Conservation (phyloP, 1,140 invertebrate species). For the Drosophila nasuta region DNA sequence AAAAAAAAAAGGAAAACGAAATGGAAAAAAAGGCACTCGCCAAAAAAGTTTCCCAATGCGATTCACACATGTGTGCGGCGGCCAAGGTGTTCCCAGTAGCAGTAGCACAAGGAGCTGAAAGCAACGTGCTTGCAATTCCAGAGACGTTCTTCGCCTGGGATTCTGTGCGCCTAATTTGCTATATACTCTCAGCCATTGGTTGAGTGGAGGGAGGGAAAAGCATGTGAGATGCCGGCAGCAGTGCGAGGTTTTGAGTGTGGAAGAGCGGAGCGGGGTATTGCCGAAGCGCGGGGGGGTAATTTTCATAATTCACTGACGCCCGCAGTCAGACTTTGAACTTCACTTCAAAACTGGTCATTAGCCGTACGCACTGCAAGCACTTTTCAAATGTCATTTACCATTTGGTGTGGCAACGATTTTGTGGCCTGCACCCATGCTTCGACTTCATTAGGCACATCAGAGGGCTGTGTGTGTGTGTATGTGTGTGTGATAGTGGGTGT, state of each 20-base stretch:
- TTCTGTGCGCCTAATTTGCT: conserved; percentile 79
- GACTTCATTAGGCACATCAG: conserved; percentile 64
- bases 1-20: not conserved
- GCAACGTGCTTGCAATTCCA: conserved; percentile 76
- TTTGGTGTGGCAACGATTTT: conserved; percentile 60
- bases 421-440: conserved; percentile 51
- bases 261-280: no score
- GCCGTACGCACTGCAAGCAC: conserved; percentile 76
- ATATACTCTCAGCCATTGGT: conserved; percentile 39
- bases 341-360: conserved; percentile 71
- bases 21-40: conserved; percentile 26
- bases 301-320: conserved; percentile 79
- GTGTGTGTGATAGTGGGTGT: conserved; percentile 22
- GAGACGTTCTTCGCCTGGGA: conserved; percentile 36
- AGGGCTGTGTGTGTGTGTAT: conserved; percentile 4
- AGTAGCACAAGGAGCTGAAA: conserved; percentile 16
- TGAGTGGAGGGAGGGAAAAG: not conserved
- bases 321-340: conserved; percentile 78
- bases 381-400: conserved; percentile 81
- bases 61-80: conserved; percentile 39
- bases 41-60: conserved; percentile 45
- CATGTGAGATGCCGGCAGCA: conserved; percentile 7
- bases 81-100: conserved; percentile 56
- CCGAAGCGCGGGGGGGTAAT: conserved; percentile 38
- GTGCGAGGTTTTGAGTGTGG: not conserved